These are phyloP conservation scores for Euproctis similis DNA, from an alignment of 2,888 invertebrate genomes.

Conservation along the genomic window DNA sequence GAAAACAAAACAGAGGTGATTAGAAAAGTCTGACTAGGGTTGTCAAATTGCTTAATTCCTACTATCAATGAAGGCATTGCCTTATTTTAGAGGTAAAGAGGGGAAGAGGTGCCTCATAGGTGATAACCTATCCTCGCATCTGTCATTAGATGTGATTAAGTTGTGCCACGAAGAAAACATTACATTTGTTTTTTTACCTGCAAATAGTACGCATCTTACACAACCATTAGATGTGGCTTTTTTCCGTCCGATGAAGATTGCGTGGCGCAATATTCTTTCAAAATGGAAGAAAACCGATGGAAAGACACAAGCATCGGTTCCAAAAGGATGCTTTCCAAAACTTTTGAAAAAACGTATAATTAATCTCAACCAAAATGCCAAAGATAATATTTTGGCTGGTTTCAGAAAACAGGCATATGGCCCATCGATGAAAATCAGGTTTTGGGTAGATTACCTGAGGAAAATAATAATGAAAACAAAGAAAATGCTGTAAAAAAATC, in stretches of 20 bases:
- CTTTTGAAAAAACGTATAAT: no score
- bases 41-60: no score
- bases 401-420: slow-evolving; percentile 9
- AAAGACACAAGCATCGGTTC: no score
- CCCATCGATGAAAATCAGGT: slow-evolving; percentile 11
- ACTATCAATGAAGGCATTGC: no score
- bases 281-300: no score
- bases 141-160: slow-evolving; percentile 1
- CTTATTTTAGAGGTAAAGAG: no score
- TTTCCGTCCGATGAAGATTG: slow-evolving; percentile 1
- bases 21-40: no score
- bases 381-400: no score
- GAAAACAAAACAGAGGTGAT: no score
- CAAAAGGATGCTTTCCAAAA: no score
- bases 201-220: slow-evolving; percentile 2
- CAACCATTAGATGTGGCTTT: slow-evolving; percentile 4
- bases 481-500: slow-evolving; percentile 8
- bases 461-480: slow-evolving; percentile 2
- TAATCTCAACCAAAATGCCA: no score
- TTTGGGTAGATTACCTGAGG: slow-evolving; percentile 10
- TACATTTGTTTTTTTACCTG: slow-evolving; percentile 1
- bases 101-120: no score
- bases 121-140: slow-evolving; percentile 2
- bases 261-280: slow-evolving; percentile 3
- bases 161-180: slow-evolving; percentile 3